Conservation (phyloP, 64 coral and sea anemone genomes). For the Dendrophyllia cribrosa region DNA sequence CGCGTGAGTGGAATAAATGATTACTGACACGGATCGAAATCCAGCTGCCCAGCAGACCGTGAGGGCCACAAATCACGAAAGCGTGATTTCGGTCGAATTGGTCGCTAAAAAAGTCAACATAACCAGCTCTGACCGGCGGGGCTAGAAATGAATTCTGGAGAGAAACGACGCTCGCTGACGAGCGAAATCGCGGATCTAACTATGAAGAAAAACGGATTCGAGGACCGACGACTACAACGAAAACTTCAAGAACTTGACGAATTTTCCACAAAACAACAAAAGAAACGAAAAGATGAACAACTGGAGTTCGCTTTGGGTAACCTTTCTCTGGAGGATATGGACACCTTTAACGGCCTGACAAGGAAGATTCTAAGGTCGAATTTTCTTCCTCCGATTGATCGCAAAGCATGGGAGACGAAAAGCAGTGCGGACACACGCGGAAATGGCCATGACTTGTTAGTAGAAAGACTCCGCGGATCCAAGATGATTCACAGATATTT, state of each 20-base stretch:
- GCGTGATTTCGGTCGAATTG: too few relatives aligned
- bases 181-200: constrained; percentile 40
- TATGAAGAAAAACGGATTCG: constrained; percentile 41
- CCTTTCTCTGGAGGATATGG: constrained; percentile 29
- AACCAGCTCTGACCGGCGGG: too few relatives aligned
- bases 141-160: background rate
- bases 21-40: too few relatives aligned
- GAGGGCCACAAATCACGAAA: too few relatives aligned
- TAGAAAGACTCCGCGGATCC: constrained; percentile 19
- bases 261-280: background rate
- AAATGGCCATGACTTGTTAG: background rate
- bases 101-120: too few relatives aligned
- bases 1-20: too few relatives aligned
- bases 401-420: background rate
- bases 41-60: too few relatives aligned
- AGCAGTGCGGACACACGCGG: background rate
- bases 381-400: constrained; percentile 32
- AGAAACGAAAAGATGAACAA: constrained; percentile 26
- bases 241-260: constrained; percentile 16
- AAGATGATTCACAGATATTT: constrained; percentile 3
- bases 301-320: constrained; percentile 9
- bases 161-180: constrained; percentile 8
- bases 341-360: constrained; percentile 13
- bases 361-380: constrained; percentile 18
- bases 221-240: constrained; percentile 1